These are phyloP conservation scores for Mobula hypostoma DNA, from an alignment of 2,113 vertebrate species.

Conservation along the genomic window DNA sequence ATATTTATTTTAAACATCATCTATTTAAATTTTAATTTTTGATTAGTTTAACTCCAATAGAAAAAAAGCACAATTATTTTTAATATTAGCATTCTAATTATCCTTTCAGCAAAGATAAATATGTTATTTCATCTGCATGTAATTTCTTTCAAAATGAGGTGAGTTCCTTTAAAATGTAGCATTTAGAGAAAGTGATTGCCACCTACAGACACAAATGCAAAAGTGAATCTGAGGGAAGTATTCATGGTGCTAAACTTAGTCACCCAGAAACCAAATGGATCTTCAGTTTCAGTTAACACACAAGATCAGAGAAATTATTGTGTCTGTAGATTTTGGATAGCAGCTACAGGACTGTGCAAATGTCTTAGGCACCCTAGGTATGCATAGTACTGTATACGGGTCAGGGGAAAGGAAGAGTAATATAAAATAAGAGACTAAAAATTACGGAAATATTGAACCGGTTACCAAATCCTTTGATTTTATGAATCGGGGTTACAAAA, in stretches of 20 bases:
- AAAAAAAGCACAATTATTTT: not conserved
- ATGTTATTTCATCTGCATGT: not conserved
- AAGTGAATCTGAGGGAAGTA: constrained; percentile 39
- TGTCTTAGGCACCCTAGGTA: no score
- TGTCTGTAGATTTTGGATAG: constrained; percentile 35
- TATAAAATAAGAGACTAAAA: not conserved
- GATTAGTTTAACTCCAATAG: not conserved
- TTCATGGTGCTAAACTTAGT: constrained; percentile 31
- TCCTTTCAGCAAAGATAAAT: not conserved
- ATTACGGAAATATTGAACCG: not conserved
- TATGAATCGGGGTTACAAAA: not conserved
- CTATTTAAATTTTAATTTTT: not conserved
- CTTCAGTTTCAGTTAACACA: constrained; percentile 41
- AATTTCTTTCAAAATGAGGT: not conserved
- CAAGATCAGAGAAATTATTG: constrained; percentile 40
- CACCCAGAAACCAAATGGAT: constrained; percentile 39
- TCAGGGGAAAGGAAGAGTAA: constrained; percentile 23
- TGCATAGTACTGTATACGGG: not conserved
- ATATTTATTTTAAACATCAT: not conserved
- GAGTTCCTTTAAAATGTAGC: not conserved
- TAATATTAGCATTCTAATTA: not conserved
- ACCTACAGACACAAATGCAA: constrained; percentile 22
- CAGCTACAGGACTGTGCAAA: constrained; percentile 23
- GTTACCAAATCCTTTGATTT: not conserved
- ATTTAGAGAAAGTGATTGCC: constrained; percentile 7